Base-by-base conservation (phyloP, 2,113 vertebrate genomes). In the Heterotilapia buettikoferi region DNA sequence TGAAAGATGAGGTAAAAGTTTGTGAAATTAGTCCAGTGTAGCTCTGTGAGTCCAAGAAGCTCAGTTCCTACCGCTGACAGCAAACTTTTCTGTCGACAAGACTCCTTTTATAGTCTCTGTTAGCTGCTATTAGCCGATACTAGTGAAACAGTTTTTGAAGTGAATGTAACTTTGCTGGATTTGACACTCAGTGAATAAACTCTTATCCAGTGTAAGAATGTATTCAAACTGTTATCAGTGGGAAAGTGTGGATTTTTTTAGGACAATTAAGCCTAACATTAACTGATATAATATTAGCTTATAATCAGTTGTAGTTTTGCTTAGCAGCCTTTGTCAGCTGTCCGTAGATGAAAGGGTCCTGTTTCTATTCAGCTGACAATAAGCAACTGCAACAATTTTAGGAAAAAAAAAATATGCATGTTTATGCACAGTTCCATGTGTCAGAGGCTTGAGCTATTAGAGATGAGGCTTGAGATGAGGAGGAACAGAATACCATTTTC, bases 331-430 rank as follows among this genome's bases (percentile, higher is more conserved):
- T 66, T 66, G 0, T 38, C 6, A 66, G 33, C 19, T 3, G 19
- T 0, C 61, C 0, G 6, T 2, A 66, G 19, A 38, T 0, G 0
- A 38, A 21, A 66, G 2, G 33, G 33, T 66, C 33, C 4, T 3
- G 33, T 66, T 38, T 38, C 61, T 38, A 66, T 21, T 66, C 19
- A 5, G 2, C 33, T 66, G 33, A 13, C 33, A n/a, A 66, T 0
- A 66, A 38, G 10, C 19, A 7, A 66, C 31, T 66, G 18, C 61
- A 38, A n/a, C 33, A 38, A 66, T 38, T 38, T 66, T 7, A 38
- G 61, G 61, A 0, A 1, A 3, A 6, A 3, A 6, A 38, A 38
- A 12, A n/a, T 7, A 12, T 5, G 18, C 33, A 66, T 38, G 33
- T 66, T 66, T 66, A 8, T 21, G 33, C 19, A 66, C 6, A 13